Evolutionary conservation across 2,888 invertebrate genomes (phyloP).

Genomic region (Rotaria macrura): DNA sequence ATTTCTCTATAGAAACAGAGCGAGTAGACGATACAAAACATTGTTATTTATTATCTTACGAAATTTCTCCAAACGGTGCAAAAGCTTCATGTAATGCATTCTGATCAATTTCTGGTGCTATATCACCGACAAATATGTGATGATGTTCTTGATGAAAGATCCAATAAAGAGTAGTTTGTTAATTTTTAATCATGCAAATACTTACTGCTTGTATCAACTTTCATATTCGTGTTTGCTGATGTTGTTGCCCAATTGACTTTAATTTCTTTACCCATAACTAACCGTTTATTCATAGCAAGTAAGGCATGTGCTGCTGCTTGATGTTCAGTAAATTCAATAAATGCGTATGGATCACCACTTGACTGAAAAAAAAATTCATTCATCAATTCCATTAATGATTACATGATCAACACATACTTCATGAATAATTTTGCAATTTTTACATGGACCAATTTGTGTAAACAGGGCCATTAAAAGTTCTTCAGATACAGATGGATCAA

Average conservation of each 20-base stretch:
- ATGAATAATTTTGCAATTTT: conserved; percentile 95
- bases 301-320: conserved; percentile 88
- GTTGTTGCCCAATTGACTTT: conserved; percentile 99
- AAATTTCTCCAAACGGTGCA: conserved; percentile 95
- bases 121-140: conserved; percentile 98
- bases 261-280: conserved; percentile 91
- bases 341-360: conserved; percentile 95
- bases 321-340: conserved; percentile 93
- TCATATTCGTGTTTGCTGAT: conserved; percentile 59
- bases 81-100: conserved; percentile 93
- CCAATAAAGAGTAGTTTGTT: not conserved
- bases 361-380: conserved; percentile 54
- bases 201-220: conserved; percentile 68
- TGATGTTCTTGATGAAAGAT: conserved; percentile 63
- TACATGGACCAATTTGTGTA: conserved; percentile 89
- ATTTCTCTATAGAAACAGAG: conserved; percentile 60
- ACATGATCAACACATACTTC: conserved; percentile 56
- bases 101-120: conserved; percentile 97
- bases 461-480: conserved; percentile 86
- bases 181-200: conserved; percentile 34
- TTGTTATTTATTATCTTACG: conserved; percentile 51
- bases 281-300: conserved; percentile 95
- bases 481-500: conserved; percentile 83
- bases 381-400: not conserved
- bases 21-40: not conserved